Conservation (phyloP, 2,797 vertebrate species). For the Discoglossus pictus region DNA sequence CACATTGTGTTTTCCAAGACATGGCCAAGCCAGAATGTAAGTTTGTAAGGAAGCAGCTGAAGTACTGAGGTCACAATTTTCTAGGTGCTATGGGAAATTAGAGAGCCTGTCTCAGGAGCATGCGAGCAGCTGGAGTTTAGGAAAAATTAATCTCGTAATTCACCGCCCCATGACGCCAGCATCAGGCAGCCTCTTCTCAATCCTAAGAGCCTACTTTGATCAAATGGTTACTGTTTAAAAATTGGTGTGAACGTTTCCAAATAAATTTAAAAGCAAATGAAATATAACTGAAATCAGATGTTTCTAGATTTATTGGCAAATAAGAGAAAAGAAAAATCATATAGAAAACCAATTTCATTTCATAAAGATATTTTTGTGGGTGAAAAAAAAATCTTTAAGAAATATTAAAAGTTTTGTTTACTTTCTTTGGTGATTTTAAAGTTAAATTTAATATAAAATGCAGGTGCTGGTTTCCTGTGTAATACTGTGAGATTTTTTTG, state of each 20-base stretch:
- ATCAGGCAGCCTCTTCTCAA: constrained; percentile 1
- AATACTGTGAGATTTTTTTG: constrained; percentile 53
- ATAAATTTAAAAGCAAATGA: constrained; percentile 20
- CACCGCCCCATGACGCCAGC: neutral
- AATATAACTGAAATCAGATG: constrained; percentile 36
- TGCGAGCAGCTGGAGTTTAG: constrained; percentile 26
- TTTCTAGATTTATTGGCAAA: neutral
- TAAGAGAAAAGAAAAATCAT: neutral
- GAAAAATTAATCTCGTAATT: constrained; percentile 29
- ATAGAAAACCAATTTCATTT: neutral
- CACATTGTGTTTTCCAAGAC: constrained; percentile 4
- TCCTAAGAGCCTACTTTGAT: neutral
- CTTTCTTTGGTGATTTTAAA: constrained; percentile 37
- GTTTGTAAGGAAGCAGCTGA: constrained; percentile 2
- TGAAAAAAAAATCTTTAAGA: constrained; percentile 8
- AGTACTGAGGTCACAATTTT: constrained; percentile 28
- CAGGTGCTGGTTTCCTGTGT: constrained; percentile 42
- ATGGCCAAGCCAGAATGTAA: constrained; percentile 12
- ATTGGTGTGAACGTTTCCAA: constrained; percentile 20
- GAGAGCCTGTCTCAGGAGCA: constrained; percentile 17
- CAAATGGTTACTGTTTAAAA: constrained; percentile 16
- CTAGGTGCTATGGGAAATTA: constrained; percentile 15
- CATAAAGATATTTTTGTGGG: neutral
- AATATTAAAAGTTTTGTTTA: constrained; percentile 11
- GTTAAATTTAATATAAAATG: constrained; percentile 45